Evolutionary conservation across 1,140 invertebrate genomes (phyloP), one percentile per base, ranked within the genome.

Genomic region (Microplitis mediator): DNA sequence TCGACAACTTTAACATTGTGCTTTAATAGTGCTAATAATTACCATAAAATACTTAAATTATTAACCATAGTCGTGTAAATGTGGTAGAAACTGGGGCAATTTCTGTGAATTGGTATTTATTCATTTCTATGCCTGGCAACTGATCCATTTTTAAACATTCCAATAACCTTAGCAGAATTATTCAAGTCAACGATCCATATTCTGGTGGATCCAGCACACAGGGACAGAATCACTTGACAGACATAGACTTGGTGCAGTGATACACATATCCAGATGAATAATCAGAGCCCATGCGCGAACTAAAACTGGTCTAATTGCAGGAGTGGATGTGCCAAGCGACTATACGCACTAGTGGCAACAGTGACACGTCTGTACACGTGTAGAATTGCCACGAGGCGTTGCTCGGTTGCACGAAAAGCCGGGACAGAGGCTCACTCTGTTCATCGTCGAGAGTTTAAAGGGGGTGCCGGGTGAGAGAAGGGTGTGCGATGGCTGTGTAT

Each of bases 341-440:
- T 14, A 62, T 14, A 64, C 14, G 23, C 23, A 45, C 35, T 52
- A 32, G 52, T n/a, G 14, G 36, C 50, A 45, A 72, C 63, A 72
- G 39, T 62, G 65, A 73, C 71, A 73, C 51, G 67, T 74, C 56
- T 39, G 67, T 74, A 74, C 72, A 74, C 72, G 72, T 74, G 72
- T 74, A 74, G 61, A 69, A 45, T 64, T 45, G 72, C 67, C 72
- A 70, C 52, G 72, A 74, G 72, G 72, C 72, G 72, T 74, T 70
- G 72, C 67, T 65, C 23, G 60, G 34, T 62, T 14, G 56, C 36
- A 13, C 54, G 39, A 62, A 71, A 54, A 51, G 69, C 31, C 60
- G 45, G 52, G 50, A 50, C 51, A 69, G 58, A 61, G 23, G 32
- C 11, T 31, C 6, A 11, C 39, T 45, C 39, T 45, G 39, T 45